Conservation (phyloP, 2,113 vertebrate species). For the Tachysurus fulvidraco region DNA sequence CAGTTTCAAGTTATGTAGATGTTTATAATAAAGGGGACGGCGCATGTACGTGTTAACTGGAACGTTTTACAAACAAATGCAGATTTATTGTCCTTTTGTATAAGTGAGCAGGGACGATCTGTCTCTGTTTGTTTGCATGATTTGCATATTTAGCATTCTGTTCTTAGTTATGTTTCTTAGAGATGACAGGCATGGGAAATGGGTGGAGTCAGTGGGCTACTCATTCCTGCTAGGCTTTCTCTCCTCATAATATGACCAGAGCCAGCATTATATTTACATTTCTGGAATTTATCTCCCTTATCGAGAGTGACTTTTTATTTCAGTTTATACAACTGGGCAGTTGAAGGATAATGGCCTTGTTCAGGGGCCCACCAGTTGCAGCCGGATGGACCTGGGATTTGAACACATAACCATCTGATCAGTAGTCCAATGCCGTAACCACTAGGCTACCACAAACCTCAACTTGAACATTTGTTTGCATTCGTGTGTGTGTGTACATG, state of each 20-base stretch:
- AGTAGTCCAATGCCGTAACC: too few relatives aligned
- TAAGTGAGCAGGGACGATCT: background rate
- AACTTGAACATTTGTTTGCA: background rate
- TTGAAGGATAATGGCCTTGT: too few relatives aligned
- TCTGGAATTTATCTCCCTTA: too few relatives aligned
- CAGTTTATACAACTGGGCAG: too few relatives aligned
- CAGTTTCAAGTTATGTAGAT: background rate
- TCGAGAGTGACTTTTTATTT: too few relatives aligned
- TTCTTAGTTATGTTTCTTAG: background rate
- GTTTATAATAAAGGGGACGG: background rate
- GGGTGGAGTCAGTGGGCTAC: constrained; percentile 30
- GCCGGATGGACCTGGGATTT: too few relatives aligned
- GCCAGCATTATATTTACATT: constrained; percentile 45
- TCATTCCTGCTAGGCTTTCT: constrained; percentile 39
- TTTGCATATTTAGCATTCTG: background rate
- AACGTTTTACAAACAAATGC: background rate
- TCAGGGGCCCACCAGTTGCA: too few relatives aligned
- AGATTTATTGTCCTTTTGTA: background rate
- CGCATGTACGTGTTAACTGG: background rate
- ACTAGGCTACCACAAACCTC: too few relatives aligned
- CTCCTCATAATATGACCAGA: constrained; percentile 16
- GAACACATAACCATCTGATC: too few relatives aligned
- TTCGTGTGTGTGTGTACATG: background rate
- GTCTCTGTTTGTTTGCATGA: background rate
- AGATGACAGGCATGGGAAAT: constrained; percentile 28